A percentile compares a stretch with the other conserved stretches of the same genome.
These are phyloP conservation scores for Hypercompe scribonia DNA, from an alignment of 2,888 invertebrate species.

Conservation along the genomic window DNA sequence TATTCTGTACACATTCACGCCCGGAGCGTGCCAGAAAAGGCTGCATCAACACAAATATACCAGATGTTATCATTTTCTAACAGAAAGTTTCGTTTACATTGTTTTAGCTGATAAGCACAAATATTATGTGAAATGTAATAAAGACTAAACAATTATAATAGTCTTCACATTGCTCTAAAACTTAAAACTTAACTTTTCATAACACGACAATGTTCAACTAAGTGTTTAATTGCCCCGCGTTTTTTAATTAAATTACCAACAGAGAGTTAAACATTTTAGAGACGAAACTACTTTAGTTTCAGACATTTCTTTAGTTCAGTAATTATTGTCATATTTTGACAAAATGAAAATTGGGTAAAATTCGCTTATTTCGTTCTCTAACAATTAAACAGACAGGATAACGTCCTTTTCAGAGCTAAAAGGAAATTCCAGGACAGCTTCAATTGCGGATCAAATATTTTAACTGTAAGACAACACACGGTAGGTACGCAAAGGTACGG, in stretches of 20 bases:
- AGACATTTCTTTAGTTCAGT: not conserved
- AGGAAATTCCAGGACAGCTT: not conserved
- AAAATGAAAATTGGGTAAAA: not conserved
- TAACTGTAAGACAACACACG: not conserved
- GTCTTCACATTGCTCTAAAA: not conserved
- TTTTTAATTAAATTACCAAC: not conserved
- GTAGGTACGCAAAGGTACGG: not conserved
- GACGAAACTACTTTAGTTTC: no score
- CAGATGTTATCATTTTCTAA: constrained; percentile 1
- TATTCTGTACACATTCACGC: not conserved
- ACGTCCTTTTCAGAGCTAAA: not conserved
- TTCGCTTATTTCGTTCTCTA: not conserved
- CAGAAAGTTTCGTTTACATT: not conserved
- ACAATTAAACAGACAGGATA: not conserved
- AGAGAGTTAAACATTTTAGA: not conserved
- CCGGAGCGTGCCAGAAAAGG: not conserved
- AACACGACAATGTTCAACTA: not conserved
- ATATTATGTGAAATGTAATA: not conserved
- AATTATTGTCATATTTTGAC: not conserved
- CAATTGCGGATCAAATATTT: not conserved
- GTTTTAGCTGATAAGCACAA: not conserved
- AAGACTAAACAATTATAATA: not conserved
- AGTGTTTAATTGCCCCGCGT: not conserved
- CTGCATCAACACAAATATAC: not conserved
- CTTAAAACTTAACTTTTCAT: not conserved